phyloP scores from a whole-genome alignment of 2,797 vertebrate species.

The Champsocephalus gunnari region DNA sequence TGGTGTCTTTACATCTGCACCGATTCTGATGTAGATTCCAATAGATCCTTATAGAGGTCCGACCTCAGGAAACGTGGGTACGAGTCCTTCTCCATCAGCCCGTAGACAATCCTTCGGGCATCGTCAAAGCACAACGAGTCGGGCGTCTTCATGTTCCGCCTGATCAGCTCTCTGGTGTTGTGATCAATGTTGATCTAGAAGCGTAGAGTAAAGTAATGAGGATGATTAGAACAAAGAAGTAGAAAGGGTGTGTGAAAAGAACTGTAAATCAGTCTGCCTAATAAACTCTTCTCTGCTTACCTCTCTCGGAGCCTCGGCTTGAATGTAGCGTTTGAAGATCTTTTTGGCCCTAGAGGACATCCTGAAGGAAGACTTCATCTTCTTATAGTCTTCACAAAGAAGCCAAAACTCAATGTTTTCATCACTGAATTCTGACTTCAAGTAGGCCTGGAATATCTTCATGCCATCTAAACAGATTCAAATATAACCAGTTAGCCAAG shows the following conservation, averaged over 20 bases:
- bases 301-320: slow-evolving; percentile 87
- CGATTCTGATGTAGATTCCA: slow-evolving; percentile 70
- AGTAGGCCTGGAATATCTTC: slow-evolving; percentile 87
- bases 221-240: background rate
- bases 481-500: background rate
- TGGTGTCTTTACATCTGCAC: slow-evolving; percentile 52
- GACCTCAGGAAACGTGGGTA: slow-evolving; percentile 90
- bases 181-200: slow-evolving; percentile 93
- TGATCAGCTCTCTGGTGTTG: slow-evolving; percentile 84
- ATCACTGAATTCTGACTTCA: slow-evolving; percentile 91
- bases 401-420: slow-evolving; percentile 94
- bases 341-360: slow-evolving; percentile 86
- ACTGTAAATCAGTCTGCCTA: background rate
- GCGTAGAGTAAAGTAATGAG: slow-evolving; percentile 23
- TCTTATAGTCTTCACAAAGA: slow-evolving; percentile 91
- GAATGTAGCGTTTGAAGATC: slow-evolving; percentile 89
- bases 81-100: slow-evolving; percentile 91
- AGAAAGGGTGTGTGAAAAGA: background rate
- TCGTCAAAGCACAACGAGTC: slow-evolving; percentile 86
- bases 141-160: slow-evolving; percentile 82
- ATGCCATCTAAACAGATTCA: slow-evolving; percentile 80
- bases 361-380: slow-evolving; percentile 81
- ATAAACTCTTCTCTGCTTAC: slow-evolving; percentile 64
- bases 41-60: slow-evolving; percentile 85
- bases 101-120: slow-evolving; percentile 88